Conservation (phyloP, 2,113 vertebrate species). For the Anthoscopus minutus region DNA sequence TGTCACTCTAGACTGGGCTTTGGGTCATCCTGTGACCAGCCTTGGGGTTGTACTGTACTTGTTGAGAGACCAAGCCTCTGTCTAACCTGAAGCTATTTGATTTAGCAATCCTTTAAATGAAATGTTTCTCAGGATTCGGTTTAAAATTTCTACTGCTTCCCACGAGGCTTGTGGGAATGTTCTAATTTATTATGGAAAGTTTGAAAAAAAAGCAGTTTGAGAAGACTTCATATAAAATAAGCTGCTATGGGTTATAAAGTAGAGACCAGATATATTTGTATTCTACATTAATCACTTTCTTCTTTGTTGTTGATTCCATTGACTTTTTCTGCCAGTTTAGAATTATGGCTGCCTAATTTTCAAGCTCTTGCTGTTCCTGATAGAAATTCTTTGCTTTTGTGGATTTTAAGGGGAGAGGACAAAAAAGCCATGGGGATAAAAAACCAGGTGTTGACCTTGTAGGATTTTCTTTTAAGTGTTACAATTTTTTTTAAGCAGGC, state of each 20-base stretch:
- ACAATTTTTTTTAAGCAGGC: neutral
- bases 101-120: neutral
- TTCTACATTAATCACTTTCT: neutral
- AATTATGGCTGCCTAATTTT: neutral
- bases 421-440: accelerated
- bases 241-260: neutral
- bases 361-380: neutral
- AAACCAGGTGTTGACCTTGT: neutral
- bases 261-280: neutral
- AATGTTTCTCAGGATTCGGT: neutral
- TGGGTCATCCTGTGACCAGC: neutral
- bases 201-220: neutral
- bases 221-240: neutral
- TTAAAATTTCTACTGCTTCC: neutral
- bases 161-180: neutral
- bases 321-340: neutral
- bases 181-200: neutral
- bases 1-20: neutral
- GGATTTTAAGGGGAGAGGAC: neutral
- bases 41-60: neutral
- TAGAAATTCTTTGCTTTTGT: neutral
- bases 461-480: neutral
- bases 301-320: neutral
- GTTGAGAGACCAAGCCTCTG: neutral
- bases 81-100: neutral